A percentile compares a stretch with the other conserved stretches of the same genome.
Conservation (phyloP, 2,888 invertebrate genomes). For the Seira musarum region DNA sequence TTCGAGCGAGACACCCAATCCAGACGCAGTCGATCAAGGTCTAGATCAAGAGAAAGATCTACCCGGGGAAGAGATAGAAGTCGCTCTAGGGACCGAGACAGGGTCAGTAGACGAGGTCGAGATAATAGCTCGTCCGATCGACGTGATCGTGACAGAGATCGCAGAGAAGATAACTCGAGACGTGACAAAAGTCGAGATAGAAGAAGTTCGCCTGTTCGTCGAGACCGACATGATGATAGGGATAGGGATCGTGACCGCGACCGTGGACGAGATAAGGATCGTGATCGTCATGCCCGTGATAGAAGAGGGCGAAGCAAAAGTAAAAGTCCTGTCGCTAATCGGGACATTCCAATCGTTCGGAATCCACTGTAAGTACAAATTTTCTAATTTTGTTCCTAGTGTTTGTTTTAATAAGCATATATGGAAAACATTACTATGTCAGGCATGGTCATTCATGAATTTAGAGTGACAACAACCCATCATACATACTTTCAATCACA, state of each 20-base stretch:
- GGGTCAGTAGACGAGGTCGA: conserved; percentile 20
- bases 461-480: too few species aligned
- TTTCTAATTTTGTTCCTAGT: neutral
- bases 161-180: conserved; percentile 16
- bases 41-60: too few species aligned
- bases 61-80: conserved; percentile 28
- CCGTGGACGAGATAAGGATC: conserved; percentile 64
- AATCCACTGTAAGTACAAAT: conserved; percentile 49
- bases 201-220: conserved; percentile 43
- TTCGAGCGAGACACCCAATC: conserved; percentile 29
- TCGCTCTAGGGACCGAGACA: conserved; percentile 40
- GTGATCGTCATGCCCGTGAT: conserved; percentile 70
- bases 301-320: conserved; percentile 65
- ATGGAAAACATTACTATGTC: too few species aligned
- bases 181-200: conserved; percentile 36
- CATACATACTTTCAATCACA: too few species aligned
- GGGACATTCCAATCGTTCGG: conserved; percentile 24
- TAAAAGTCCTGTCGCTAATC: conserved; percentile 60
- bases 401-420: neutral
- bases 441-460: too few species aligned
- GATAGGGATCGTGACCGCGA: too few species aligned
- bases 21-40: conserved; percentile 31
- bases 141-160: conserved; percentile 23
- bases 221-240: conserved; percentile 53
- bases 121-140: neutral